Evolutionary conservation across 1,140 invertebrate species (phyloP).

Genomic region (Anastatus disparis): DNA sequence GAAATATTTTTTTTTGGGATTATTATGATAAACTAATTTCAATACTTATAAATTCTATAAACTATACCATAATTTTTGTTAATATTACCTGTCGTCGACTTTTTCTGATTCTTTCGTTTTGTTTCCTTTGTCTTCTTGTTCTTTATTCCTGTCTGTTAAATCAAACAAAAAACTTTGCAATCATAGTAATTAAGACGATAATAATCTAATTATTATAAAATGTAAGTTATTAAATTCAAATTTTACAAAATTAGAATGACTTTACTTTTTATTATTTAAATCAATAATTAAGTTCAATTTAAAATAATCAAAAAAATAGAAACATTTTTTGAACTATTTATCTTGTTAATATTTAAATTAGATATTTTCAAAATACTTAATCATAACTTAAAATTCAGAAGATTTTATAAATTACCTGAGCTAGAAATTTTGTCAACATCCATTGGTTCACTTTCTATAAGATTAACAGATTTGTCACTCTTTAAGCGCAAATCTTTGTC

Average conservation of each 20-base stretch:
- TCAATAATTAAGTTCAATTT: neutral
- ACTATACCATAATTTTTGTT: too few species aligned
- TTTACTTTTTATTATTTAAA: neutral
- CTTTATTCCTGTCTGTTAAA: constrained; percentile 36
- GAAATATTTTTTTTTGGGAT: too few species aligned
- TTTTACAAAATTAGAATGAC: neutral
- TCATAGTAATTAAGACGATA: too few species aligned
- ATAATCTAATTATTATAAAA: too few species aligned
- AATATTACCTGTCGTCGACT: constrained; percentile 47
- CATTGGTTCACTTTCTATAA: constrained; percentile 6
- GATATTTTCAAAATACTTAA: too few species aligned
- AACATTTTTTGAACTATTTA: too few species aligned
- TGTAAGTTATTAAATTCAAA: neutral
- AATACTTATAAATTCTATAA: too few species aligned
- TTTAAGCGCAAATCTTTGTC: constrained; percentile 26
- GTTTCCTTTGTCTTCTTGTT: constrained; percentile 33
- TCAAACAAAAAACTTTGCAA: constrained; percentile 17
- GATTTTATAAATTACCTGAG: constrained; percentile 41
- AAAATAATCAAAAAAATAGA: too few species aligned
- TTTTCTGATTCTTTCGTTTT: constrained; percentile 34
- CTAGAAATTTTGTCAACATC: constrained; percentile 22
- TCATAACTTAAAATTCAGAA: too few species aligned
- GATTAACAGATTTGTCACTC: neutral
- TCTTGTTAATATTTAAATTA: too few species aligned
- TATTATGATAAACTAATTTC: too few species aligned